Conservation (phyloP, 2,888 invertebrate species). For the Arrhopalites spinosus region DNA sequence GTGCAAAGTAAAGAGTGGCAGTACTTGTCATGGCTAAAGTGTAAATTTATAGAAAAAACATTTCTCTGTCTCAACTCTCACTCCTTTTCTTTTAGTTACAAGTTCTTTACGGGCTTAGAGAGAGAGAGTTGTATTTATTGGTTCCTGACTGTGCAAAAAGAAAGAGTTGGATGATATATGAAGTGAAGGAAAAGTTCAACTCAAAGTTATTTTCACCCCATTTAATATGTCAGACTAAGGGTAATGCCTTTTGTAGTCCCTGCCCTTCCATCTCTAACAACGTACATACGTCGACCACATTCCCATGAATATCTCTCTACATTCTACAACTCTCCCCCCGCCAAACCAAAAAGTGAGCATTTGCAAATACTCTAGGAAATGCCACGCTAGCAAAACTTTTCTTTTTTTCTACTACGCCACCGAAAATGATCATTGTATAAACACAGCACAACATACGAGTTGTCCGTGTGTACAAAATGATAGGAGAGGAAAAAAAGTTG, state of each 20-base stretch:
- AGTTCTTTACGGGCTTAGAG: not conserved
- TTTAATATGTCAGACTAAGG: too few species aligned
- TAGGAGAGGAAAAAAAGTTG: not conserved
- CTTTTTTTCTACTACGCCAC: not conserved
- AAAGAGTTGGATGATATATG: too few species aligned
- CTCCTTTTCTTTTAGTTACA: not conserved
- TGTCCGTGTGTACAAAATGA: not conserved
- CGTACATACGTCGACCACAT: not conserved
- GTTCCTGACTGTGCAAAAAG: too few species aligned
- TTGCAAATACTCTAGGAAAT: too few species aligned
- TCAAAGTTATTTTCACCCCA: too few species aligned
- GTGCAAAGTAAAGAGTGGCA: not conserved
- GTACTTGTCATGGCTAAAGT: too few species aligned
- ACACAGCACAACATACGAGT: not conserved
- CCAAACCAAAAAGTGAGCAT: too few species aligned
- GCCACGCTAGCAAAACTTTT: not conserved
- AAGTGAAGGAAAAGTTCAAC: too few species aligned
- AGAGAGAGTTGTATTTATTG: not conserved
- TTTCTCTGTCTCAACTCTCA: not conserved
- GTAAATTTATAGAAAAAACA: not conserved
- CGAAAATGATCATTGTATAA: not conserved
- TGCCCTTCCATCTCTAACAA: too few species aligned
- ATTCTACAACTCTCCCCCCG: too few species aligned
- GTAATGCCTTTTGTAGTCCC: too few species aligned
- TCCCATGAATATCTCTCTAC: not conserved